Conservation (phyloP, 2,113 vertebrate genomes). For the Numenius arquata region DNA sequence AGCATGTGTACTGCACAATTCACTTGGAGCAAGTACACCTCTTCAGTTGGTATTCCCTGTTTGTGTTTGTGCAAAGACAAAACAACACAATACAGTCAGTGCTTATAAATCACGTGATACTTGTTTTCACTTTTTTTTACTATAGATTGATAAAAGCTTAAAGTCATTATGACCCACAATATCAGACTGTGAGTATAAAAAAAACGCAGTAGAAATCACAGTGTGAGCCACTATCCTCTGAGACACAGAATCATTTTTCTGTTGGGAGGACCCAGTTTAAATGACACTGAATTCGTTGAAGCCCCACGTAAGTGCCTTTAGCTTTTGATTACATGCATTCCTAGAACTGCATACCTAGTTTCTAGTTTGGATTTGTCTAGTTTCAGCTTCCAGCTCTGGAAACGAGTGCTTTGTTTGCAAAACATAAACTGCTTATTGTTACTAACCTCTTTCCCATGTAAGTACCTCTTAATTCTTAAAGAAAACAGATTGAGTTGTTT, state of each 20-base stretch:
- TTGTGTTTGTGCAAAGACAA: background rate
- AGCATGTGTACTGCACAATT: background rate
- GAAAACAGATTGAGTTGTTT: background rate
- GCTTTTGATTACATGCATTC: background rate
- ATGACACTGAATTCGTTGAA: background rate
- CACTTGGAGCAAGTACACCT: background rate
- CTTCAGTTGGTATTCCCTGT: background rate
- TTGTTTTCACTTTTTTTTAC: background rate
- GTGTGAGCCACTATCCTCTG: background rate
- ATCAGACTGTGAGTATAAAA: background rate
- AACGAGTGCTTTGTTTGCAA: background rate
- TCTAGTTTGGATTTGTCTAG: background rate
- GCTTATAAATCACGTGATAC: background rate
- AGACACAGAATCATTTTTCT: background rate
- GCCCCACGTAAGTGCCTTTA: background rate
- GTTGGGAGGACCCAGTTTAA: background rate
- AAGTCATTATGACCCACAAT: background rate
- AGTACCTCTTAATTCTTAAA: background rate
- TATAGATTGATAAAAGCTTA: background rate
- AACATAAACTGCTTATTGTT: background rate
- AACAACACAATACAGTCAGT: background rate
- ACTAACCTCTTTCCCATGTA: background rate
- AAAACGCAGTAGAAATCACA: background rate
- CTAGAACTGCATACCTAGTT: background rate
- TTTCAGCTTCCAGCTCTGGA: background rate